Conservation (phyloP, 1,140 invertebrate species). For the Drosophila suzukii region DNA sequence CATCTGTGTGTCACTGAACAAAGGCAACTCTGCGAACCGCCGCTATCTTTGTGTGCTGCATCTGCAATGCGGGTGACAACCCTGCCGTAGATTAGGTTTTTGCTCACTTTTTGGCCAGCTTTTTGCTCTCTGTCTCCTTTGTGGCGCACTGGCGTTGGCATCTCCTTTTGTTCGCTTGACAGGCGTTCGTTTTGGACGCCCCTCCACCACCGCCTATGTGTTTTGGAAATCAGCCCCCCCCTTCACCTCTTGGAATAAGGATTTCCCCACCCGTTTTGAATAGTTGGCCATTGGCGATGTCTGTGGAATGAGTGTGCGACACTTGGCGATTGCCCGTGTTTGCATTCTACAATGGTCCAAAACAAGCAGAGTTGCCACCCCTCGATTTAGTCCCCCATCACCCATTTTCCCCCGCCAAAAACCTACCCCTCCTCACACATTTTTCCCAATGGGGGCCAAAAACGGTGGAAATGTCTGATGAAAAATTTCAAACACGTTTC, state of each 20-base stretch:
- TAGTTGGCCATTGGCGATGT: conserved; percentile 58
- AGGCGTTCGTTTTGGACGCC: conserved; percentile 10
- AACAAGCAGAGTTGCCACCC: conserved; percentile 59
- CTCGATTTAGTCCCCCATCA: background rate
- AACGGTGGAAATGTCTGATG: conserved; percentile 54
- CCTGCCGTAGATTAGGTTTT: conserved; percentile 42
- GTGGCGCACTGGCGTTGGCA: conserved; percentile 29
- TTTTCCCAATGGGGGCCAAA: conserved; percentile 19
- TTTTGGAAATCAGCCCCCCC: background rate
- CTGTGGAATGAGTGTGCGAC: conserved; percentile 54
- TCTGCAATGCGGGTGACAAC: conserved; percentile 49
- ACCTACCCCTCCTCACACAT: background rate
- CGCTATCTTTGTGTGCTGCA: conserved; percentile 14
- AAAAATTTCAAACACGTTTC: conserved; percentile 83
- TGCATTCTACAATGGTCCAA: conserved; percentile 70
- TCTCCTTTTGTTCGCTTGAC: conserved; percentile 41
- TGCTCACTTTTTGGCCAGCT: conserved; percentile 41
- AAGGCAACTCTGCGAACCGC: conserved; percentile 13
- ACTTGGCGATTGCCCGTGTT: conserved; percentile 69
- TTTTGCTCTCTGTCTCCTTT: conserved; percentile 35
- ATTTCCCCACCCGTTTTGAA: conserved; percentile 20
- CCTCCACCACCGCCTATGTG: background rate
- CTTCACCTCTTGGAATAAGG: background rate
- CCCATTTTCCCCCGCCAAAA: background rate
- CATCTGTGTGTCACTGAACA: conserved; percentile 6